These are phyloP conservation scores for Rattus norvegicus DNA, from an alignment of 2,113 vertebrate species.

Conservation along the genomic window DNA sequence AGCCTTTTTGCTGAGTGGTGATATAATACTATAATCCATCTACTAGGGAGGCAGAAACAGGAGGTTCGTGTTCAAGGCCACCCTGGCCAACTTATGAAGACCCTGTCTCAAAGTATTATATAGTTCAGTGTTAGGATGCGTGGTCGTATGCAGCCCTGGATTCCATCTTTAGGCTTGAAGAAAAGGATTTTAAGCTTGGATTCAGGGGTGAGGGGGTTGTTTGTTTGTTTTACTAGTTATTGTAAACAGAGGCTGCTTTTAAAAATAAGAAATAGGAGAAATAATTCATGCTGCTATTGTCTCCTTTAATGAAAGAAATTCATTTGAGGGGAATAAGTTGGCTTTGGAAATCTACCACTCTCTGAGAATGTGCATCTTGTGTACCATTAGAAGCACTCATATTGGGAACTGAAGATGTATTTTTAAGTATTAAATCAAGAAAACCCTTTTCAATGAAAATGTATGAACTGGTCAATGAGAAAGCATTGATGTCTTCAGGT, in stretches of 20 bases:
- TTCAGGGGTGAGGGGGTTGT: background rate
- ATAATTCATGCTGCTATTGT: background rate
- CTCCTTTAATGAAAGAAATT: background rate
- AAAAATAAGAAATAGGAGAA: slow-evolving; percentile 42
- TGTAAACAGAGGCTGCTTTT: slow-evolving; percentile 36
- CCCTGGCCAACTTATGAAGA: background rate
- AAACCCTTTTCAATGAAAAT: background rate
- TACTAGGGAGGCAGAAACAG: background rate
- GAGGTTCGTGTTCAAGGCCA: background rate
- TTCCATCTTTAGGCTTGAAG: background rate
- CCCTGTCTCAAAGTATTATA: background rate
- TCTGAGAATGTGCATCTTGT: background rate
- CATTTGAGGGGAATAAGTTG: background rate
- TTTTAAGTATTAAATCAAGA: background rate
- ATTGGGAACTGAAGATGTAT: background rate
- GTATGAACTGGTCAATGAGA: background rate
- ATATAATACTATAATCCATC: background rate
- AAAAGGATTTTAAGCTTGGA: background rate
- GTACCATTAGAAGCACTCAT: background rate
- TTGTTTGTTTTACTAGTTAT: background rate
- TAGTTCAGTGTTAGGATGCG: background rate
- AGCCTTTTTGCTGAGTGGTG: background rate
- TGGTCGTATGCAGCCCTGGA: background rate
- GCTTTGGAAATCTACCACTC: background rate
- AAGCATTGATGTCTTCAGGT: background rate